Evolutionary conservation across 2,888 invertebrate species (phyloP).

Genomic region (Onchidella celtica): DNA sequence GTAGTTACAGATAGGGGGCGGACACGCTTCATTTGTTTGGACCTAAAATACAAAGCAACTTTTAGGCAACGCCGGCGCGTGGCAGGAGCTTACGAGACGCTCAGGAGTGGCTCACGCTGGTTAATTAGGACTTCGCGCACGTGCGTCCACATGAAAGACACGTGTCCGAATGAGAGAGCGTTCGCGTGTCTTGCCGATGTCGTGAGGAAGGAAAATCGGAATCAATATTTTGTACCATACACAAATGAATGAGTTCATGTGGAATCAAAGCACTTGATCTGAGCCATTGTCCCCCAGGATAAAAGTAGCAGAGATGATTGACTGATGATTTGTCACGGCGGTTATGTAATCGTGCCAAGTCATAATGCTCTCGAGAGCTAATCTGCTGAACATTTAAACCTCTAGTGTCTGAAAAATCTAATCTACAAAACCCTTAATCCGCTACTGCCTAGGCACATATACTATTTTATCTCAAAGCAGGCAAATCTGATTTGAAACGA

Average conservation of each 20-base stretch:
- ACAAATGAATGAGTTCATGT: background rate
- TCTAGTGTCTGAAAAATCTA: too few relatives aligned
- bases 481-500: too few relatives aligned
- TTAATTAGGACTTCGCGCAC: slow-evolving; percentile 44
- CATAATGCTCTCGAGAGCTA: too few relatives aligned
- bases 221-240: slow-evolving; percentile 26
- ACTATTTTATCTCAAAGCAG: too few relatives aligned
- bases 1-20: background rate
- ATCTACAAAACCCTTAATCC: too few relatives aligned
- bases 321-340: too few relatives aligned
- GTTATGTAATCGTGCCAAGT: too few relatives aligned
- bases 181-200: slow-evolving; percentile 4
- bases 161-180: slow-evolving; percentile 2
- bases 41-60: background rate
- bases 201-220: slow-evolving; percentile 32
- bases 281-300: too few relatives aligned
- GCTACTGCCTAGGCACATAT: too few relatives aligned
- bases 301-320: too few relatives aligned
- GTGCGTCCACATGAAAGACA: slow-evolving; percentile 12
- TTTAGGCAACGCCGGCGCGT: background rate
- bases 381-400: too few relatives aligned
- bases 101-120: slow-evolving; percentile 5
- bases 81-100: slow-evolving; percentile 8
- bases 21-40: background rate
- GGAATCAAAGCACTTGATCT: too few relatives aligned